Evolutionary conservation across 2,113 vertebrate species (phyloP).

Genomic region (Colossoma macropomum): DNA sequence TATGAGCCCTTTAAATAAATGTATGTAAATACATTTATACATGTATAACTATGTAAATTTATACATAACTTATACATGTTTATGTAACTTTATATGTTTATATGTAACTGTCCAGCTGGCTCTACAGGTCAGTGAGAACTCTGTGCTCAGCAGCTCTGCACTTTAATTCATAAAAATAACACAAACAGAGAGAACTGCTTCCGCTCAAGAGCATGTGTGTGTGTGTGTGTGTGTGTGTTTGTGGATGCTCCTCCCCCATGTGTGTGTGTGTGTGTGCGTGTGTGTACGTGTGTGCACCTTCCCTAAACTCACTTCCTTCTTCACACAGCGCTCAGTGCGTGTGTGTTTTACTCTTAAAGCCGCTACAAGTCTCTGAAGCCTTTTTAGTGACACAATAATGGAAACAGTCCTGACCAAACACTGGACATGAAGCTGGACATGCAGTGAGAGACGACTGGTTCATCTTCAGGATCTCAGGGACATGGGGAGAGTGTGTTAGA

Average conservation of each 20-base stretch:
- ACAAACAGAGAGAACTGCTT: constrained; percentile 41
- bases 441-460: constrained; percentile 41
- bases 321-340: background rate
- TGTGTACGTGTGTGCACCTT: constrained; percentile 32
- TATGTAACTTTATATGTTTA: no score
- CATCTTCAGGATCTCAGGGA: constrained; percentile 7
- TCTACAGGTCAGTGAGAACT: no score
- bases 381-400: background rate
- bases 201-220: constrained; percentile 25
- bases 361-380: background rate
- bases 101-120: no score
- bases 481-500: constrained; percentile 61
- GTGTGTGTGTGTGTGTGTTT: background rate
- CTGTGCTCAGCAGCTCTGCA: background rate
- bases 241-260: background rate
- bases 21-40: no score
- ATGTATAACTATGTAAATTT: no score
- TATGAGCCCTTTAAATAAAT: no score
- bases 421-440: constrained; percentile 20
- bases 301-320: constrained; percentile 50
- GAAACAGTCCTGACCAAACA: background rate
- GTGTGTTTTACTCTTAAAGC: background rate
- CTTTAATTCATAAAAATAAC: constrained; percentile 51
- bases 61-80: no score
- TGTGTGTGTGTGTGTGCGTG: background rate